Evolutionary conservation across 1,140 invertebrate species (phyloP).

Genomic region (Phocides pigmalion): DNA sequence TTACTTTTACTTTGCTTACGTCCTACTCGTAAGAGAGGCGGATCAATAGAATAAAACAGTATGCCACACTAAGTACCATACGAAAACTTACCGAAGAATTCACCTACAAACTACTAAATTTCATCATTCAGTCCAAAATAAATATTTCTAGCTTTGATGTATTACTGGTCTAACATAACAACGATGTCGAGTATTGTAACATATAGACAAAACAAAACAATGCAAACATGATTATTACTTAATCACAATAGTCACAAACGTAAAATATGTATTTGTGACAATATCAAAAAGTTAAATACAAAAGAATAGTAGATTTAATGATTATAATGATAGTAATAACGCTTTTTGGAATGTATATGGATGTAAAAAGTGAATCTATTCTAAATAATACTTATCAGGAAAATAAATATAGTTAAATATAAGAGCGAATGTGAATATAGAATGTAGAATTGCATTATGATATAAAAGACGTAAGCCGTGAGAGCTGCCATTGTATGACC

Average conservation of each 20-base stretch:
- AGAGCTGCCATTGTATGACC: too few relatives aligned
- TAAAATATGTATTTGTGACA: slow-evolving; percentile 12
- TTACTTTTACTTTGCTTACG: not conserved
- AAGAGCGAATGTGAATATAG: slow-evolving; percentile 9
- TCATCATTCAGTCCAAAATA: not conserved
- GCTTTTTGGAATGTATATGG: slow-evolving; percentile 8
- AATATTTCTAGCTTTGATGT: not conserved
- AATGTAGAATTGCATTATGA: not conserved
- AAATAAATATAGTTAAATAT: not conserved
- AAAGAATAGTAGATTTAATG: not conserved
- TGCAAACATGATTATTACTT: not conserved
- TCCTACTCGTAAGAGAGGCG: not conserved
- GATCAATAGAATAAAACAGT: not conserved
- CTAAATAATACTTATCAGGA: not conserved
- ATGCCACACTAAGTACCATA: slow-evolving; percentile 7
- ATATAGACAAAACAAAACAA: slow-evolving; percentile 4
- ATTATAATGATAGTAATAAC: not conserved
- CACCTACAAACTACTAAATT: slow-evolving; percentile 1
- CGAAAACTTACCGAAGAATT: slow-evolving; percentile 3
- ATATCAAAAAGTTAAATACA: too few relatives aligned
- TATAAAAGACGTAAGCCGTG: not conserved
- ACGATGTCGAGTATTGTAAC: not conserved
- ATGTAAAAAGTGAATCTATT: not conserved
- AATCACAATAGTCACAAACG: not conserved
- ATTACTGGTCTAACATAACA: not conserved